Conservation (phyloP, 2,113 vertebrate genomes). For the Zosterops japonicus region DNA sequence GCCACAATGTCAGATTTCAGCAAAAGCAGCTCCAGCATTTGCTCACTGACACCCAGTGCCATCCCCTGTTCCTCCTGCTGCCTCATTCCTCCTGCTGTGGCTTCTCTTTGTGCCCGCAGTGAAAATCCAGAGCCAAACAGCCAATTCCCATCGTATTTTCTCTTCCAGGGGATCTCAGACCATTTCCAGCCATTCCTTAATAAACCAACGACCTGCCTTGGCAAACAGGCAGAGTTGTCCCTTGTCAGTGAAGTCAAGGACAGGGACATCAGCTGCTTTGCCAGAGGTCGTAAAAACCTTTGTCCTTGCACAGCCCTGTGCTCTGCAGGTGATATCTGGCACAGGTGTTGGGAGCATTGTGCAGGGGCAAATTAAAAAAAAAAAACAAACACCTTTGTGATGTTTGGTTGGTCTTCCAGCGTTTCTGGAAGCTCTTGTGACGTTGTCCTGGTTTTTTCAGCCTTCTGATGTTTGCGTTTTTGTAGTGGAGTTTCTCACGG, state of each 20-base stretch:
- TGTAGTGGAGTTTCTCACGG: too few relatives aligned
- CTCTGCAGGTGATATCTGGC: neutral
- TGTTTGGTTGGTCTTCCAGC: neutral
- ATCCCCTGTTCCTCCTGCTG: neutral
- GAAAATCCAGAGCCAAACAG: neutral
- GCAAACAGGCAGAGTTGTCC: neutral
- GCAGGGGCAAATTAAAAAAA: neutral
- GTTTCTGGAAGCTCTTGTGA: neutral
- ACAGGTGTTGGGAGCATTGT: neutral
- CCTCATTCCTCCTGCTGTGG: neutral
- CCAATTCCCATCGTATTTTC: neutral
- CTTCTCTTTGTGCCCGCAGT: neutral
- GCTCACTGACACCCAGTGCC: neutral
- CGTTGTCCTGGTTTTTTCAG: too few relatives aligned
- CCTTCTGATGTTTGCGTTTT: too few relatives aligned
- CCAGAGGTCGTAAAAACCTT: neutral
- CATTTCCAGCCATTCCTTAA: neutral
- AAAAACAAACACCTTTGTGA: neutral
- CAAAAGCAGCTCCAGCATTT: neutral
- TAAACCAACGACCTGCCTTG: neutral
- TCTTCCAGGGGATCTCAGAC: neutral
- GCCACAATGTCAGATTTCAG: neutral
- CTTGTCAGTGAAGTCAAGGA: neutral
- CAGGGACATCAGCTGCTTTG: neutral
- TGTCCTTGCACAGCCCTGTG: neutral